A percentile compares a stretch with the other conserved stretches of the same genome.
phyloP scores from a whole-genome alignment of 1,140 invertebrate species.

The Drosophila burlai region DNA sequence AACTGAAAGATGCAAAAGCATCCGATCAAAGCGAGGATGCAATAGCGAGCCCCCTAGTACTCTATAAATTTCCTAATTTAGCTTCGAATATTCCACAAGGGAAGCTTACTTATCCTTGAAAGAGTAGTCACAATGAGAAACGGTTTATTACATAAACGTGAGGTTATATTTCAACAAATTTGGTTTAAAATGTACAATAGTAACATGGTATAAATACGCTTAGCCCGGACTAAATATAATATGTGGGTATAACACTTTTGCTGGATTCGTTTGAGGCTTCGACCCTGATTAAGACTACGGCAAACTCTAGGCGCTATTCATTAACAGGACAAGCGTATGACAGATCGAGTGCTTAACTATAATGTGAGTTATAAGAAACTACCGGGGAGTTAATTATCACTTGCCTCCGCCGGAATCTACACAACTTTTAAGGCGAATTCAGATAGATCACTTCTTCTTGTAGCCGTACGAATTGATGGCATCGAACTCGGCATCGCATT shows the following conservation, averaged over 20 bases:
- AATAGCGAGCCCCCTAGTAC: too few relatives aligned
- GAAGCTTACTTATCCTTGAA: not conserved
- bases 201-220: conserved; percentile 71
- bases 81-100: too few relatives aligned
- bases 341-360: conserved; percentile 60
- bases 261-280: conserved; percentile 31
- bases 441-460: conserved; percentile 86
- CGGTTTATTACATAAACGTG: not conserved
- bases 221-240: conserved; percentile 60
- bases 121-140: not conserved
- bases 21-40: too few relatives aligned
- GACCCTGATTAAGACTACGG: conserved; percentile 64
- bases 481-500: conserved; percentile 90
- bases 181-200: conserved; percentile 44
- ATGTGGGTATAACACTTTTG: conserved; percentile 55
- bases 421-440: not conserved
- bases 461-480: conserved; percentile 92
- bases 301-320: conserved; percentile 66
- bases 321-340: conserved; percentile 63
- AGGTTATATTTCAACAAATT: conserved; percentile 50
- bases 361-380: conserved; percentile 36
- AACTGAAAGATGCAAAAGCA: too few relatives aligned
- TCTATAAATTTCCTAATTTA: too few relatives aligned
- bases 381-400: conserved; percentile 57
- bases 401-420: conserved; percentile 42